A percentile compares a stretch with the other conserved stretches of the same genome.
Conservation (phyloP, 2,888 invertebrate species). For the Branchipolynoe longqiensis region DNA sequence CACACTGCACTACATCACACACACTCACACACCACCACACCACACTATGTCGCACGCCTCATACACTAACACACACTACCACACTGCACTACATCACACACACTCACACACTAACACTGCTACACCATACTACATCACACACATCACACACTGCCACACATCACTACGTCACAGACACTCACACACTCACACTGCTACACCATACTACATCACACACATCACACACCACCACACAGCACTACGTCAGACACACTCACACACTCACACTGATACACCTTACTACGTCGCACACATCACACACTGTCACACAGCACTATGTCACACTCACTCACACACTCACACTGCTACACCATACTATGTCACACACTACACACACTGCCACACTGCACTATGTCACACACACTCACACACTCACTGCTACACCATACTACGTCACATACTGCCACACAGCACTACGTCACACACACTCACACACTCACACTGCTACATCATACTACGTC, state of each 20-base stretch:
- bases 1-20: not conserved
- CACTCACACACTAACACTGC: no score
- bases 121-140: not conserved
- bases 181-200: not conserved
- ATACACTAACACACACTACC: no score
- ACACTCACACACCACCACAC: not conserved
- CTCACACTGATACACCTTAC: not conserved
- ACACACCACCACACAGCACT: not conserved
- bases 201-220: not conserved
- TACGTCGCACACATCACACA: not conserved
- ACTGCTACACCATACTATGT: not conserved
- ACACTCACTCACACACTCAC: not conserved
- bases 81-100: no score
- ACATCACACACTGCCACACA: not conserved
- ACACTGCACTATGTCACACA: not conserved
- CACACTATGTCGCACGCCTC: not conserved
- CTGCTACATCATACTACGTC: not conserved
- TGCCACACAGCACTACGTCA: no score
- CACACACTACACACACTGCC: not conserved
- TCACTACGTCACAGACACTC: not conserved
- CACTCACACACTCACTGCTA: not conserved
- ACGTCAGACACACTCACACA: not conserved
- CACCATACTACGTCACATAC: no score
- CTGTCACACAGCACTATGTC: not conserved
- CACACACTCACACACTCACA: no score